Percentiles rank a stretch among this genome's conserved stretches.
phyloP scores from a whole-genome alignment of 2,113 vertebrate species.

The Electrona antarctica region DNA sequence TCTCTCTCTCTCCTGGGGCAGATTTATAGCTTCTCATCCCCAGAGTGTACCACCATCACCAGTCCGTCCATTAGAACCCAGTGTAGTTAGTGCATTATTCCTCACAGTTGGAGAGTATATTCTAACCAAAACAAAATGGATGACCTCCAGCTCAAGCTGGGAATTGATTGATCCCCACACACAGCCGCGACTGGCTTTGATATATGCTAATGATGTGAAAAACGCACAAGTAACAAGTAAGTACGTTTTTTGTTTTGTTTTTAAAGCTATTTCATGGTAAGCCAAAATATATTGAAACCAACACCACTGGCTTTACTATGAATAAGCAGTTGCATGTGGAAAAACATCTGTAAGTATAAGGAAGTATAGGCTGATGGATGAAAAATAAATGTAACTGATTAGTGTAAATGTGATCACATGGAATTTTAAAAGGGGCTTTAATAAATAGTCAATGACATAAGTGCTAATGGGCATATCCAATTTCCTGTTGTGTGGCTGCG shows the following conservation, averaged over 20 bases:
- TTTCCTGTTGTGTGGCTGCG: conserved; percentile 12
- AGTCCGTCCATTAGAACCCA: not conserved
- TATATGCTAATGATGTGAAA: not conserved
- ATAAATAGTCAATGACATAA: conserved; percentile 31
- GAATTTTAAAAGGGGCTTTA: conserved; percentile 31
- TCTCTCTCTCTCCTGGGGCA: conserved; percentile 2
- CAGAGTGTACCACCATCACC: not conserved
- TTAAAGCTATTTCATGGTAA: not conserved
- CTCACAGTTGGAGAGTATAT: conserved; percentile 28
- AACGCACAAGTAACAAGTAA: not conserved
- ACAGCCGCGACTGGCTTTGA: not conserved
- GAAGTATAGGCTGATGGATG: not conserved
- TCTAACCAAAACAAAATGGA: conserved; percentile 24
- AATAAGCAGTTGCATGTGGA: not conserved
- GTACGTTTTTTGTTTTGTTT: not conserved
- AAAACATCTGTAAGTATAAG: not conserved
- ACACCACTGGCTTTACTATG: not conserved
- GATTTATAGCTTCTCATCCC: not conserved
- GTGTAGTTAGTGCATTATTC: conserved; percentile 10
- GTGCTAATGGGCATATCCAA: conserved; percentile 12
- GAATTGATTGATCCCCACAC: conserved; percentile 2
- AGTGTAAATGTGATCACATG: conserved; percentile 18
- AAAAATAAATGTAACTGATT: conserved; percentile 29
- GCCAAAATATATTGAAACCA: conserved; percentile 4
- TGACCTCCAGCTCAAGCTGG: not conserved